These are phyloP conservation scores for Herpailurus yagouaroundi DNA, from an alignment of 2,113 vertebrate genomes.

Conservation along the genomic window DNA sequence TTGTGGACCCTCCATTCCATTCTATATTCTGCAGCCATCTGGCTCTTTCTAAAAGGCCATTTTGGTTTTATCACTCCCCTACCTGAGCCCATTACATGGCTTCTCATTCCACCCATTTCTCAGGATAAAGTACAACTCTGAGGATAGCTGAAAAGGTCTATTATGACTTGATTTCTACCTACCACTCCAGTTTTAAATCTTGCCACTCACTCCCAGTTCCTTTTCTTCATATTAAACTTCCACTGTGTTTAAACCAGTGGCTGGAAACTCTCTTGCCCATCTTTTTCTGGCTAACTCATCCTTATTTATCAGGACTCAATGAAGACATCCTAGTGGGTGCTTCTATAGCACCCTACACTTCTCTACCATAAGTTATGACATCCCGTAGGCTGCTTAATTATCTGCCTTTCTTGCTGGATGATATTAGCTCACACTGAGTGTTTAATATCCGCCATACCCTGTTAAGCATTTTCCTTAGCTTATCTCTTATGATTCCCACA, in stretches of 20 bases:
- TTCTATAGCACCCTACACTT: background rate
- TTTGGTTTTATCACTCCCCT: background rate
- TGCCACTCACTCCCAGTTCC: background rate
- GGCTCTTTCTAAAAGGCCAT: background rate
- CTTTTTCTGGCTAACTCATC: background rate
- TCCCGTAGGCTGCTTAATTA: background rate
- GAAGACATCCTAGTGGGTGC: background rate
- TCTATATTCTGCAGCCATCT: background rate
- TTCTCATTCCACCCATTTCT: background rate
- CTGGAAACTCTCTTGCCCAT: background rate
- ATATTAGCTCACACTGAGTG: background rate
- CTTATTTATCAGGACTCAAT: slow-evolving; percentile 9
- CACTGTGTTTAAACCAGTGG: background rate
- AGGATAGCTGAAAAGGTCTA: background rate
- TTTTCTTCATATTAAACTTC: background rate
- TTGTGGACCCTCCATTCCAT: background rate
- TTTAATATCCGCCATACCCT: background rate
- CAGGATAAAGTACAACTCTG: background rate
- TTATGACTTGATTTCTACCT: background rate
- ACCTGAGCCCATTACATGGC: background rate
- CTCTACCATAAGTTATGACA: background rate
- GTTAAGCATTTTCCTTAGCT: background rate
- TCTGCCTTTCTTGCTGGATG: background rate
- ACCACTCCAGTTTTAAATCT: background rate
- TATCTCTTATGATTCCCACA: background rate